Base-by-base conservation (phyloP, 37 sponge, comb jelly and placozoan species). In the Spongilla lacustris region DNA sequence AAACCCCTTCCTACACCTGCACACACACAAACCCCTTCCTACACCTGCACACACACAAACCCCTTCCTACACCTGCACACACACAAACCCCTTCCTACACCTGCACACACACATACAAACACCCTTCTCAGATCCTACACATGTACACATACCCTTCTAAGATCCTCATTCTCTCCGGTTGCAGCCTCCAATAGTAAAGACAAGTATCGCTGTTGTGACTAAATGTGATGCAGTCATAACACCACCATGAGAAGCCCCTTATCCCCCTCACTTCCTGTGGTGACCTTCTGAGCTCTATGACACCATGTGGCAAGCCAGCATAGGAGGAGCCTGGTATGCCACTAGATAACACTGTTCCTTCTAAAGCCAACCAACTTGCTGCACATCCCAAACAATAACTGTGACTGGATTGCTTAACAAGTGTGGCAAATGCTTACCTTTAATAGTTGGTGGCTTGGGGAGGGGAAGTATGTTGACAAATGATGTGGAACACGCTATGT, bases 111-210 rank as follows among this genome's bases (percentile, higher is more conserved):
- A 26, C n/a, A 35, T 4, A 58, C 67, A 79, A 30, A 58, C 82
- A 66, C 67, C 31, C 82, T 41, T 6, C 41, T 6, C n/a, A n/a
- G n/a, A n/a, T 10, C 21, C 19, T 19, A 1, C 21, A 10, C 19
- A 8, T 1, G 11, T 1, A 3, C 27, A 50, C 90, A 80, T 23
- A 94, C 95, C 69, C 85, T 76, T 46, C 92, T 82, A 0, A 91
- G 25, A 36, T 94, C 95, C 30, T 91, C 95, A 68, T 73, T 77
- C 23, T 91, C 89, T 46, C 95, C 92, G 17, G 79, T 79, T 30
- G 87, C 73, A 24, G 92, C 95, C 31, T 94, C 95, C 80, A 88
- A 12, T 36, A 94, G 72, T 0, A 91, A 69, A 35, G 85, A 88
- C 50, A 94, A 48, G 69, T 91, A 94, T 73, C 25, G 41, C 75